Conservation (phyloP, 1,140 invertebrate species). For the Scaptomyza hsui region DNA sequence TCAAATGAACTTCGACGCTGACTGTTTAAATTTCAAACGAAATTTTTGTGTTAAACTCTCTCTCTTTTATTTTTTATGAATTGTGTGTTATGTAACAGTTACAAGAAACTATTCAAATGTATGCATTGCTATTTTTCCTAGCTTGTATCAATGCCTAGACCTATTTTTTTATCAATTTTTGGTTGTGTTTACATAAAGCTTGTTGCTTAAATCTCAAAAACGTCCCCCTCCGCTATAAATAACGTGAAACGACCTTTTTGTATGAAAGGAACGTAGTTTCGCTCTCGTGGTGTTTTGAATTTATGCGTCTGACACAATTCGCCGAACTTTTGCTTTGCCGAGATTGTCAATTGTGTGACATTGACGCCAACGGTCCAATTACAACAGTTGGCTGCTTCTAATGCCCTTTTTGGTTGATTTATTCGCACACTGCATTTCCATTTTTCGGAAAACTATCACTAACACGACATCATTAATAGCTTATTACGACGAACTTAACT, state of each 20-base stretch:
- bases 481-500: too few species aligned
- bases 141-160: not conserved
- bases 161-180: not conserved
- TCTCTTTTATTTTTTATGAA: conserved; percentile 41
- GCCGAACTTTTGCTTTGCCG: conserved; percentile 9
- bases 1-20: conserved; percentile 79
- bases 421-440: conserved; percentile 26
- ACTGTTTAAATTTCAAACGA: conserved; percentile 73
- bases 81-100: not conserved
- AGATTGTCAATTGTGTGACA: conserved; percentile 60
- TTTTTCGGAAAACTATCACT: not conserved
- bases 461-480: too few species aligned
- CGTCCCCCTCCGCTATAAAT: not conserved
- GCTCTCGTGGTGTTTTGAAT: conserved; percentile 28
- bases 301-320: conserved; percentile 58
- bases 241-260: not conserved
- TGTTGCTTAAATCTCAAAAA: not conserved
- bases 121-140: too few species aligned
- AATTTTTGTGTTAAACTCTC: conserved; percentile 55
- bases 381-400: conserved; percentile 11
- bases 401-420: conserved; percentile 46
- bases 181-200: too few species aligned
- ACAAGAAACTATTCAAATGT: too few species aligned
- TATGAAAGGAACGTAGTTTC: not conserved
- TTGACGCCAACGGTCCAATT: conserved; percentile 35